Conservation (phyloP, 2,113 vertebrate genomes). For the Tachysurus vachellii region DNA sequence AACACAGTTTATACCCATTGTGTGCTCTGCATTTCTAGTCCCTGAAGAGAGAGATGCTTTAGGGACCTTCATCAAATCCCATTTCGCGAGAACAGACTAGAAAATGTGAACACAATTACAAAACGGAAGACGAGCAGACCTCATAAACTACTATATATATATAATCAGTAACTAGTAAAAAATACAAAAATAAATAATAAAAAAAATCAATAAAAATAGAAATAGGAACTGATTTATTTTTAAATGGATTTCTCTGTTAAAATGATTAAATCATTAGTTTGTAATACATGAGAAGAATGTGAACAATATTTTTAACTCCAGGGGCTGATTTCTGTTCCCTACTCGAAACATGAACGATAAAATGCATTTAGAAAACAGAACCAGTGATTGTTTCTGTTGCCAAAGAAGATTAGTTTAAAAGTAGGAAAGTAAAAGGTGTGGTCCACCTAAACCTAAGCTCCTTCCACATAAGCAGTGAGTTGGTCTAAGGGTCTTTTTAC, state of each 20-base stretch:
- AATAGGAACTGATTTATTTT: not conserved
- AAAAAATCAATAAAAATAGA: no score
- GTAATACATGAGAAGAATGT: not conserved
- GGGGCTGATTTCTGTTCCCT: not conserved
- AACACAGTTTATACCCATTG: conserved; percentile 20
- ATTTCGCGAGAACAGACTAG: not conserved
- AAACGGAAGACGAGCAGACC: not conserved
- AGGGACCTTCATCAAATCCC: not conserved
- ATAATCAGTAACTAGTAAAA: no score
- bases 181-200: no score
- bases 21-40: conserved; percentile 13
- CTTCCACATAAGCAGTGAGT: not conserved
- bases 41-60: not conserved
- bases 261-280: not conserved
- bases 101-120: not conserved
- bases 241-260: not conserved
- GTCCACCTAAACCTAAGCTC: not conserved
- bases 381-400: not conserved
- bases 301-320: not conserved
- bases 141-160: not conserved
- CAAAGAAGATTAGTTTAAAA: not conserved
- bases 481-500: not conserved
- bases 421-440: not conserved
- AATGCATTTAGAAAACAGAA: not conserved
- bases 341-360: not conserved